These are phyloP conservation scores for Hirtodrosophila duncani DNA, from an alignment of 2,888 invertebrate species.

Conservation along the genomic window DNA sequence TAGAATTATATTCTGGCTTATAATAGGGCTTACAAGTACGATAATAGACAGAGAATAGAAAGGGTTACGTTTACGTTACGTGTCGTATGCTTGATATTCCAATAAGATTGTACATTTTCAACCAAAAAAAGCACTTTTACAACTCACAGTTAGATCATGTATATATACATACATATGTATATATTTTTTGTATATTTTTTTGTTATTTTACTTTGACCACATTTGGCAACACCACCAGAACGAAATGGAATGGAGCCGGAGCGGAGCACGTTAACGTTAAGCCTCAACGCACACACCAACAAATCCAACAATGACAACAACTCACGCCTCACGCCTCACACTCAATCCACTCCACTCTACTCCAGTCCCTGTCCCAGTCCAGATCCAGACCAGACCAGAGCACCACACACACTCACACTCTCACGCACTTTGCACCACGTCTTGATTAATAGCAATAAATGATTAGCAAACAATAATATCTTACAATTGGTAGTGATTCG, in stretches of 20 bases:
- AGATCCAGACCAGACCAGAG: no score
- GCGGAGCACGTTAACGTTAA: conserved; percentile 51
- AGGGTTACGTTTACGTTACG: conserved; percentile 3
- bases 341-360: conserved; percentile 14
- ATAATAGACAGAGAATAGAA: not conserved
- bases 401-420: conserved; percentile 25
- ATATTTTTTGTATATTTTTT: conserved; percentile 36
- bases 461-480: conserved; percentile 44
- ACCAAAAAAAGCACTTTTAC: conserved; percentile 67
- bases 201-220: conserved; percentile 71
- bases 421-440: conserved; percentile 43
- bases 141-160: conserved; percentile 36
- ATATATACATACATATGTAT: conserved; percentile 13
- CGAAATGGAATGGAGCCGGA: conserved; percentile 49
- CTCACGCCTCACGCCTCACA: conserved; percentile 19
- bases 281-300: conserved; percentile 27
- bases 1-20: no score
- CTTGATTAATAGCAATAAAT: conserved; percentile 44
- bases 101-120: conserved; percentile 17
- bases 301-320: conserved; percentile 36
- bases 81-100: not conserved
- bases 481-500: conserved; percentile 46
- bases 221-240: conserved; percentile 71
- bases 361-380: no score
- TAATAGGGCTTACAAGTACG: no score